Conservation (phyloP, 2,888 invertebrate genomes). For the Drosophila siamana region DNA sequence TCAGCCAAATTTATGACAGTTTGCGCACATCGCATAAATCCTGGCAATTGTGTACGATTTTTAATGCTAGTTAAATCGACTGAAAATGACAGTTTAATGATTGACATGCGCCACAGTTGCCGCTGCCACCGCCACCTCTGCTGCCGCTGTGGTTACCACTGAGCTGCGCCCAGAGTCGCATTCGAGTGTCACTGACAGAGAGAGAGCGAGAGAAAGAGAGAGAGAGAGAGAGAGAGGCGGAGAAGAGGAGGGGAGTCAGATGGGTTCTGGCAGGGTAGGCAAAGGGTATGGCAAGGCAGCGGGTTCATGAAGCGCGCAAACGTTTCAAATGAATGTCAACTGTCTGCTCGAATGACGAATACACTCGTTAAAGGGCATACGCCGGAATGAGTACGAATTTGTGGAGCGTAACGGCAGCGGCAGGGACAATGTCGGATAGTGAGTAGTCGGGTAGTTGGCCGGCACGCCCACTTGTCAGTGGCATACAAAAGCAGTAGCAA, state of each 20-base stretch:
- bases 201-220: not conserved
- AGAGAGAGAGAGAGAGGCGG: not conserved
- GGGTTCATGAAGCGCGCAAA: constrained; percentile 63
- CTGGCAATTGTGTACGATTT: constrained; percentile 80
- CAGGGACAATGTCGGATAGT: constrained; percentile 46
- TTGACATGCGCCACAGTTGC: constrained; percentile 76
- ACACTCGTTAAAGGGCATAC: constrained; percentile 79
- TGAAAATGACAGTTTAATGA: constrained; percentile 83
- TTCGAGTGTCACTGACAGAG: constrained; percentile 23
- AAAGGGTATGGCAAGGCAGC: constrained; percentile 18
- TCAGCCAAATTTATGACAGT: constrained; percentile 78
- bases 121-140: no score
- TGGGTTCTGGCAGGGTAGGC: constrained; percentile 14
- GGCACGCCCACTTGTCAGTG: constrained; percentile 76
- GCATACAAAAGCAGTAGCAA: constrained; percentile 39
- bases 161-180: constrained; percentile 36
- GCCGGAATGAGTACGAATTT: constrained; percentile 72
- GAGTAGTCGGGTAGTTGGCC: constrained; percentile 62
- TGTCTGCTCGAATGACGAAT: constrained; percentile 77
- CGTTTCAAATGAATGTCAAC: constrained; percentile 80
- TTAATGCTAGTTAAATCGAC: constrained; percentile 83
- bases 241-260: no score
- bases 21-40: constrained; percentile 77
- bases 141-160: constrained; percentile 49
- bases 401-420: constrained; percentile 72